Evolutionary conservation across 2,113 vertebrate genomes (phyloP).

Genomic region (Oryzias javanicus): DNA sequence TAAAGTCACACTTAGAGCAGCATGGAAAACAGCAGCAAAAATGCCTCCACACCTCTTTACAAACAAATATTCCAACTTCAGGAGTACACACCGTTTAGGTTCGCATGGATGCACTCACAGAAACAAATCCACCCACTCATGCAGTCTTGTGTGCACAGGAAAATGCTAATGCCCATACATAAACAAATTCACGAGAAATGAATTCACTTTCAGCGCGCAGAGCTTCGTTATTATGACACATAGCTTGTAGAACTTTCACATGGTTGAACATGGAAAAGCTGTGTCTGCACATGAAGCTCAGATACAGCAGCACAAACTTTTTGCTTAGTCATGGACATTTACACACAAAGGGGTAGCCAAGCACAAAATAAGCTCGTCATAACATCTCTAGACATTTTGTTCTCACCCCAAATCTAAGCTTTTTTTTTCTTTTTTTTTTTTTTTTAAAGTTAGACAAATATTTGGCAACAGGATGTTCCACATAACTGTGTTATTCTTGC

Average conservation of each 20-base stretch:
- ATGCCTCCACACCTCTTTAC: constrained; percentile 19
- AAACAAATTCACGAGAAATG: constrained; percentile 26
- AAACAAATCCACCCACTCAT: constrained; percentile 30
- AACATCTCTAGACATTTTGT: constrained; percentile 24
- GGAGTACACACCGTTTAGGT: constrained; percentile 21
- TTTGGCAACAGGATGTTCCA: constrained; percentile 7
- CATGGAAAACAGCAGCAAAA: neutral
- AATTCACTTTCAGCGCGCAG: constrained; percentile 31
- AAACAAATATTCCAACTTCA: constrained; percentile 16
- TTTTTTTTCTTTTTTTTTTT: constrained; percentile 33
- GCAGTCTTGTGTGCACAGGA: constrained; percentile 25
- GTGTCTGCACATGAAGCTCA: constrained; percentile 30
- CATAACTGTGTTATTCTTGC: constrained; percentile 20
- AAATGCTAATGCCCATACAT: constrained; percentile 32
- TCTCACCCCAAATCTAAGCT: constrained; percentile 39
- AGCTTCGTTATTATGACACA: constrained; percentile 33
- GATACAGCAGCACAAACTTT: constrained; percentile 23
- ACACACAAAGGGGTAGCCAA: constrained; percentile 50
- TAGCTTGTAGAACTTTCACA: constrained; percentile 33
- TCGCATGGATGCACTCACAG: constrained; percentile 19
- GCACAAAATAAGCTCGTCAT: constrained; percentile 51
- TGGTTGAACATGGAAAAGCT: constrained; percentile 44
- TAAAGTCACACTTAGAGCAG: neutral
- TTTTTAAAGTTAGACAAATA: constrained; percentile 40
- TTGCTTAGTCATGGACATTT: constrained; percentile 53